Evolutionary conservation across 2,113 vertebrate species (phyloP), one percentile per base, ranked within the genome.

Genomic region (Hucho hucho): DNA sequence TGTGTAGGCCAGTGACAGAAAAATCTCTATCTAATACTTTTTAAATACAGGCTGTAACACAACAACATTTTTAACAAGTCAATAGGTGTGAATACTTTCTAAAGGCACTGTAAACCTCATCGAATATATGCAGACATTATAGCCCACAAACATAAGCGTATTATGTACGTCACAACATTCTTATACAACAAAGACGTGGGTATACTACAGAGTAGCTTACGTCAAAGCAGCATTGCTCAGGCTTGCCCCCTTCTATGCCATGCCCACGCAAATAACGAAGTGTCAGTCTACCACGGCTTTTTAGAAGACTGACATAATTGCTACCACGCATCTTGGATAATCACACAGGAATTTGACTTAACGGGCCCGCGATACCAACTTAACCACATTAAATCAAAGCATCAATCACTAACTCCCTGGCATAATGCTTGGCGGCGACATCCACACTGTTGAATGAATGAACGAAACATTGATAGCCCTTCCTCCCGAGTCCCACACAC

Each of bases 121-220:
- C 6, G 58, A 59, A 59, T 14, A n/a, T 20, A 13, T 70, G 46
- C 47, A 56, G 12, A 56, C 18, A 28, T 11, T 14, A 14, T 56
- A 53, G 49, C 49, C 14, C 49, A 53, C 49, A 47, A 37, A 16
- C 49, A 53, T 14, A 4, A 25, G 29, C 49, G 49, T 18, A 18
- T 20, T 46, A 76, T 69, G 73, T 11, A 61, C 58, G 58, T 61
- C 58, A 70, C 71, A 78, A 18, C 47, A 64, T 76, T 69, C 74
- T 75, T 71, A 70, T 56, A 70, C 75, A 76, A 76, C 69, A 29
- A 64, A 59, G 72, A 73, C 64, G 64, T 72, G n/a, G 49, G 64
- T 64, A 65, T 67, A 13, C n/a, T 22, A 61, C 49, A 53, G 16
- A 22, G 20, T 16, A 65, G 67, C 49, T 32, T 64, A 72, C 47